These are phyloP conservation scores for Simalia tracyae DNA, from an alignment of 2,797 vertebrate species.

Conservation along the genomic window DNA sequence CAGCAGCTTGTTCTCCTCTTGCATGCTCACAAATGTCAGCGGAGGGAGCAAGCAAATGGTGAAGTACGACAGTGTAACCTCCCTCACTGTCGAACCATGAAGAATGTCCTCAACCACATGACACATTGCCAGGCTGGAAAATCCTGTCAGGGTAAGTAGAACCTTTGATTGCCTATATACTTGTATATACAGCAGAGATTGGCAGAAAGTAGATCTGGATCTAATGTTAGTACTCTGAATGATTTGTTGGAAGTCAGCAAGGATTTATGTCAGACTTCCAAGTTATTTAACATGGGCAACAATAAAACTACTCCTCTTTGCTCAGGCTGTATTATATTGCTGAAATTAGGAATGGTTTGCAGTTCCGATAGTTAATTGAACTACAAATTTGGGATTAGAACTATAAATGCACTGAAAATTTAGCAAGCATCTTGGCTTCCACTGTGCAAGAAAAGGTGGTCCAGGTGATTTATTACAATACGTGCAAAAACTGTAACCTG, in stretches of 20 bases:
- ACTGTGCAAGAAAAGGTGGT: neutral
- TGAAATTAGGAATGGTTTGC: neutral
- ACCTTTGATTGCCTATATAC: neutral
- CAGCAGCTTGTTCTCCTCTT: conserved; percentile 95
- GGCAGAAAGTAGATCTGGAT: neutral
- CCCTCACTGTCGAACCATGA: conserved; percentile 98
- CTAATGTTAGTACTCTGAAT: neutral
- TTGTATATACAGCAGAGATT: neutral
- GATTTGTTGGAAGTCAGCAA: neutral
- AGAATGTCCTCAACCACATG: conserved; percentile 99
- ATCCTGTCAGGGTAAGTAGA: conserved; percentile 91
- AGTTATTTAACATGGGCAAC: neutral
- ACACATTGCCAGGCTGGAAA: conserved; percentile 98
- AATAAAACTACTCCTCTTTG: neutral
- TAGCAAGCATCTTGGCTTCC: neutral
- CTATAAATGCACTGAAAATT: neutral
- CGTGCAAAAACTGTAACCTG: neutral
- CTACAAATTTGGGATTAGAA: neutral
- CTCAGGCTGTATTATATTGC: neutral
- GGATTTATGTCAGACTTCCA: neutral
- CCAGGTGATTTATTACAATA: neutral
- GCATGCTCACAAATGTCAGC: conserved; percentile 97
- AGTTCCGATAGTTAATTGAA: neutral
- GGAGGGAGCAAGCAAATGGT: conserved; percentile 92
- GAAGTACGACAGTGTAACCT: conserved; percentile 94